phyloP scores from a whole-genome alignment of 2,888 invertebrate genomes.

The Autographa pulchrina region DNA sequence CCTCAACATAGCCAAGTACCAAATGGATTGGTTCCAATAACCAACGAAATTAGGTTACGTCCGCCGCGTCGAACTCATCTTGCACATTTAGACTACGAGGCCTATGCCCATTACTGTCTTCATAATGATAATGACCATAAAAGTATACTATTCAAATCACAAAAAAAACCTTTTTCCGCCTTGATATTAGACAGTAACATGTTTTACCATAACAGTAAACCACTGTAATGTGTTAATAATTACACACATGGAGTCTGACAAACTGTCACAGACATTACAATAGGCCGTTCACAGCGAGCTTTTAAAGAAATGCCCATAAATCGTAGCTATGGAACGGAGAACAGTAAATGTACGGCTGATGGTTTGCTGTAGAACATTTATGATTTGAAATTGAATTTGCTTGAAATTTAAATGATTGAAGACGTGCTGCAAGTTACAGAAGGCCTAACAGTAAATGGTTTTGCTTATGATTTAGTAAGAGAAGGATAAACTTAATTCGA shows the following conservation, averaged over 20 bases:
- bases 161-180: constrained; percentile 51
- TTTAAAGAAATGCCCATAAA: constrained; percentile 52
- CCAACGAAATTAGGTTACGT: background rate
- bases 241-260: constrained; percentile 80
- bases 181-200: constrained; percentile 57
- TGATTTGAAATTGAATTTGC: constrained; percentile 1
- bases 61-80: background rate
- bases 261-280: constrained; percentile 55
- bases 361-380: background rate
- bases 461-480: background rate
- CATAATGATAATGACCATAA: constrained; percentile 52
- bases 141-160: constrained; percentile 49
- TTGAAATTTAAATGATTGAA: background rate
- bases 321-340: constrained; percentile 37
- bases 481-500: background rate
- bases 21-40: background rate
- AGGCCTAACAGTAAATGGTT: background rate
- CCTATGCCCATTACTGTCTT: constrained; percentile 20
- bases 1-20: background rate
- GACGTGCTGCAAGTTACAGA: background rate
- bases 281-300: constrained; percentile 39
- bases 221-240: constrained; percentile 88
- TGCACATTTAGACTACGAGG: constrained; percentile 1
- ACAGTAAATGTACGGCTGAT: constrained; percentile 21
- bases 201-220: constrained; percentile 70